Base-by-base conservation (phyloP, 2,113 vertebrate species). In the Limnothrissa miodon region DNA sequence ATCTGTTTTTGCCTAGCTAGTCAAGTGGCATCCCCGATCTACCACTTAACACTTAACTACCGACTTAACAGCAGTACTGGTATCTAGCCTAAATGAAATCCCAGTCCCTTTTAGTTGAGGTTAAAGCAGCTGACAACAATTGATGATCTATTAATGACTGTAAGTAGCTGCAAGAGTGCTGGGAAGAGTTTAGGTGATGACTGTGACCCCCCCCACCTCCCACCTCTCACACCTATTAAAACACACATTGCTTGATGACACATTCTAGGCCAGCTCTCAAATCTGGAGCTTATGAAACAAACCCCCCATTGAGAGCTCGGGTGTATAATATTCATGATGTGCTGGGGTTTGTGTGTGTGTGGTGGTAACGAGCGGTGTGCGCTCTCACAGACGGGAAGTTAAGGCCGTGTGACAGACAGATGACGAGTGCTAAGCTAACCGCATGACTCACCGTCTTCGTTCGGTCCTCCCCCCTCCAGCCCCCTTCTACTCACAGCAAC, bases 351-450 rank as follows among this genome's bases (percentile, higher is more conserved):
- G 48, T 53, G 48, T 53, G 48, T 53, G 48, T 53, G 21, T 19
- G 21, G 51, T 56, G 51, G 51, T 56, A 56, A 56, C 51, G 19
- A 56, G 3, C 17, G 46, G 46, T 48, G 46, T 48, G 46, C 21
- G 84, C 53, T 79, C n/a, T 6, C 78, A 82, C 83, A 82, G 83
- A 82, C 83, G 83, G 80, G 79, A 87, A 84, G 85, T 81, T 83
- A 84, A 74, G 81, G 59, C 74, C 10, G 19, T 74, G 66, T 74
- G 66, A 74, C 66, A 74, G 66, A 74, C 66, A 74, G 29, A 74
- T 74, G 66, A 74, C 66, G 66, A 74, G 66, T 74, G 66, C 66
- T 74, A 74, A 74, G 66, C 29, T 36, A 74, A 74, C 66, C 66
- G 33, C 66, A 74, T 74, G 33, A 74, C 29, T 74, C 66, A 74